Percentiles rank a stretch among this genome's conserved stretches.
Evolutionary conservation across 2,888 invertebrate species (phyloP).

Genomic region (Miltochrista miniata): DNA sequence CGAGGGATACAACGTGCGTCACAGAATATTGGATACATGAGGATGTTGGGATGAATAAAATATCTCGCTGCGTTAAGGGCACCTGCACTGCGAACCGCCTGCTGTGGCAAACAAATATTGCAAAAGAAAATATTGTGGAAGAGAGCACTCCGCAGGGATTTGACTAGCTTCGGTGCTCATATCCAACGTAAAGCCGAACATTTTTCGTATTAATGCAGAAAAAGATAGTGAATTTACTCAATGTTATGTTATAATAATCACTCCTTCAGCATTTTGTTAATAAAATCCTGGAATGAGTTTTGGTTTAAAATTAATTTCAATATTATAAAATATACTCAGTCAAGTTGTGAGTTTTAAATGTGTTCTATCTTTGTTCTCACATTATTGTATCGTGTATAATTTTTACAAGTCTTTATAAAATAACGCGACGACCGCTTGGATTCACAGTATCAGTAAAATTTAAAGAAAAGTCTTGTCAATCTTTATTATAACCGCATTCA

Average conservation of each 20-base stretch:
- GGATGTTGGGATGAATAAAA: conserved; percentile 10
- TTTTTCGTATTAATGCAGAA: background rate
- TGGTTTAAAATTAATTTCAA: no score
- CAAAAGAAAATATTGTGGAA: background rate
- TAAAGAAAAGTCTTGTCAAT: no score
- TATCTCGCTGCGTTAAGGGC: conserved; percentile 2
- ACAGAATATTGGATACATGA: conserved; percentile 1
- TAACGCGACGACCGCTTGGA: no score
- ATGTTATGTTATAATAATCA: background rate
- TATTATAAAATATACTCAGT: no score
- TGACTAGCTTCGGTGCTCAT: background rate
- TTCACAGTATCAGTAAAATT: no score
- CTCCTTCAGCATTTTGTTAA: background rate
- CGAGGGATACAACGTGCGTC: conserved; percentile 1
- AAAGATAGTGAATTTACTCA: background rate
- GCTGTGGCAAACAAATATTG: conserved; percentile 3
- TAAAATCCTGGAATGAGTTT: no score
- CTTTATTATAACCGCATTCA: no score
- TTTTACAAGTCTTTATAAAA: no score
- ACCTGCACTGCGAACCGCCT: background rate
- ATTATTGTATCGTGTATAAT: no score
- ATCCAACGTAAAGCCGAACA: background rate
- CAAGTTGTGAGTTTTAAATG: no score
- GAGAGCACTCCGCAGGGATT: conserved; percentile 5
- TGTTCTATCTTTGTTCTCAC: no score